Conservation (phyloP, 2,888 invertebrate species). For the Sphaerophoria taeniata region DNA sequence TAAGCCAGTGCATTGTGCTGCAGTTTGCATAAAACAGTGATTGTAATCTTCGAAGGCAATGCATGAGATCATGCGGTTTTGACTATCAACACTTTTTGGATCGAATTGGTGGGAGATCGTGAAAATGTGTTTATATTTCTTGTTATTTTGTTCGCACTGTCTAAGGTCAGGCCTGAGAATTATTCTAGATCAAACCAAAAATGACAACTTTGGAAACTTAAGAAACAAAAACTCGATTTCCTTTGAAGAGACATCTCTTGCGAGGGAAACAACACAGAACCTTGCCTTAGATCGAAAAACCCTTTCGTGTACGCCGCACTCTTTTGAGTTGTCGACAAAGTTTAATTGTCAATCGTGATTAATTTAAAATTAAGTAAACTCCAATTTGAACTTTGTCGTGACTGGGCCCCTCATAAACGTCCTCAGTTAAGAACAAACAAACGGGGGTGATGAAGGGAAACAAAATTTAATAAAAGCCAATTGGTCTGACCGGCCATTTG, state of each 20-base stretch:
- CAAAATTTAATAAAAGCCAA: slow-evolving; percentile 46
- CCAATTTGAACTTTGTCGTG: slow-evolving; percentile 65
- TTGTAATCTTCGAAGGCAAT: too few relatives aligned
- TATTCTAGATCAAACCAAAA: too few relatives aligned
- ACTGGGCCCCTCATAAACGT: slow-evolving; percentile 62
- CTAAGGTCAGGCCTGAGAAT: too few relatives aligned
- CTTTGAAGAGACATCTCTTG: background rate
- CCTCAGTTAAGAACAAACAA: slow-evolving; percentile 33
- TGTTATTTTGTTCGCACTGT: too few relatives aligned
- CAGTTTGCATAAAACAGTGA: too few relatives aligned
- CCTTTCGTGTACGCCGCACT: background rate
- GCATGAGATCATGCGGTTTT: too few relatives aligned
- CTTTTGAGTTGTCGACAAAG: slow-evolving; percentile 13
- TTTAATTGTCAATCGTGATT: slow-evolving; percentile 61
- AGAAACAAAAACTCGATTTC: too few relatives aligned
- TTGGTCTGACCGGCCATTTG: slow-evolving; percentile 36
- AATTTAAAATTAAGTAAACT: slow-evolving; percentile 57
- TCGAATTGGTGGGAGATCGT: too few relatives aligned
- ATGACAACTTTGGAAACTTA: too few relatives aligned
- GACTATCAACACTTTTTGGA: too few relatives aligned
- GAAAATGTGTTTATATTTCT: too few relatives aligned
- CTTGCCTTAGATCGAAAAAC: background rate
- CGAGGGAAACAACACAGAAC: background rate
- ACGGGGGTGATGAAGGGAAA: slow-evolving; percentile 5
- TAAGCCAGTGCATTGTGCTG: too few relatives aligned